Evolutionary conservation across 1,140 invertebrate species (phyloP).

Genomic region (Caenorhabditis inopinata): DNA sequence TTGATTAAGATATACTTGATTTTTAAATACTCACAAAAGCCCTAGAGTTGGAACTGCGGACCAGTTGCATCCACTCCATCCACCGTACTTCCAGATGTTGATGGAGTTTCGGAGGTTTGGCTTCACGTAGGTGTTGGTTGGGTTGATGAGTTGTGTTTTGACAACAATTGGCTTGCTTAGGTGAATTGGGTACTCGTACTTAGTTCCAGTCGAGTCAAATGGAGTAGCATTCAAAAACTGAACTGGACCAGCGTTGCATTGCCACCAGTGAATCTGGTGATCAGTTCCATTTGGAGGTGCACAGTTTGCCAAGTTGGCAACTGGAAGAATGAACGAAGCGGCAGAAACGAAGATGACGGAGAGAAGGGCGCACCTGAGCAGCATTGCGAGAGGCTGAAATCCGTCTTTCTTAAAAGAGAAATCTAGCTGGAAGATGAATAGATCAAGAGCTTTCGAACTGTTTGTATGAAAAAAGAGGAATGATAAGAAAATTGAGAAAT

Average conservation of each 20-base stretch:
- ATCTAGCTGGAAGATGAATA: no score
- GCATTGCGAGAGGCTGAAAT: neutral
- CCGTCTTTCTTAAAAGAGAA: no score
- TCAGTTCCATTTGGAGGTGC: conserved; percentile 25
- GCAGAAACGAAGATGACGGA: neutral
- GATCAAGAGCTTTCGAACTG: no score
- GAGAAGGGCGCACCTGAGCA: neutral
- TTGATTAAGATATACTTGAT: no score
- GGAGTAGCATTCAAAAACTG: conserved; percentile 32
- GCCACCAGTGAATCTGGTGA: neutral
- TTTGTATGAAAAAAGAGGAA: no score
- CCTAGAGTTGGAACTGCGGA: conserved; percentile 13
- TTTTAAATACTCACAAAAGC: neutral
- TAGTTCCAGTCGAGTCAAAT: conserved; percentile 16
- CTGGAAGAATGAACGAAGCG: neutral
- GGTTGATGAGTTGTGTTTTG: conserved; percentile 20
- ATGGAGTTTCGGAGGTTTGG: neutral
- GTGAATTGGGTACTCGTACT: conserved; percentile 34
- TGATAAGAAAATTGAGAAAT: no score
- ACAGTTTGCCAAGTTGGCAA: neutral
- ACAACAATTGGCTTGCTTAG: conserved; percentile 28
- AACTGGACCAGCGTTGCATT: neutral
- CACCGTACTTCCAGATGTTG: conserved; percentile 21
- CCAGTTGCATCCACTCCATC: conserved; percentile 24
- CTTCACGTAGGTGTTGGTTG: neutral